Percentiles rank a stretch among this genome's conserved stretches.
Conservation (phyloP, 2,888 invertebrate genomes). For the Nomada goodeniana region DNA sequence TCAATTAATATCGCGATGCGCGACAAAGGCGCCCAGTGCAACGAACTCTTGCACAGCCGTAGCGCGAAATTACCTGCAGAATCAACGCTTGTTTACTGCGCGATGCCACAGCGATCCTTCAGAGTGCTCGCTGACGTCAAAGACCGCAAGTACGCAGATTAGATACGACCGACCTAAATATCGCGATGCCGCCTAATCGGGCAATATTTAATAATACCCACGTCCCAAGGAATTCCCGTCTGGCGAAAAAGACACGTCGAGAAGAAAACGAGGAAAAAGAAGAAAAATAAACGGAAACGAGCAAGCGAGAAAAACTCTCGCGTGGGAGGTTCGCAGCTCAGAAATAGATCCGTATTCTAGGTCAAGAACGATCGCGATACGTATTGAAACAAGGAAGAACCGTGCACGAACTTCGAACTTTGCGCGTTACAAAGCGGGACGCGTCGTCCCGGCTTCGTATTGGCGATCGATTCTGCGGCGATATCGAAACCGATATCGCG, state of each 20-base stretch:
- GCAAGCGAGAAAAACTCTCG: background rate
- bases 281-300: background rate
- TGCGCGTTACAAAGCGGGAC: conserved; percentile 3
- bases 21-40: background rate
- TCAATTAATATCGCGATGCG: background rate
- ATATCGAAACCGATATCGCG: conserved; percentile 44
- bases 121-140: conserved; percentile 57
- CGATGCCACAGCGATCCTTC: conserved; percentile 4
- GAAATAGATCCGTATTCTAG: conserved; percentile 12
- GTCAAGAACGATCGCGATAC: conserved; percentile 36
- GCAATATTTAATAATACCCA: background rate
- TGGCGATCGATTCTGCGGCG: conserved; percentile 19
- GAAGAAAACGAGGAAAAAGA: background rate
- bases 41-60: too few species aligned
- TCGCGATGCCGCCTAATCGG: background rate
- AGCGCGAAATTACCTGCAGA: conserved; percentile 37
- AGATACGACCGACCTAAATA: conserved; percentile 58
- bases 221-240: background rate
- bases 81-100: conserved; percentile 46
- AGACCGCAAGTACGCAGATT: conserved; percentile 47
- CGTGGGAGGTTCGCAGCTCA: conserved; percentile 19
- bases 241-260: background rate
- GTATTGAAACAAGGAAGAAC: background rate
- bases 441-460: background rate
- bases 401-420: conserved; percentile 50